phyloP scores from a whole-genome alignment of 2,797 vertebrate species.

The Microcaecilia unicolor region DNA sequence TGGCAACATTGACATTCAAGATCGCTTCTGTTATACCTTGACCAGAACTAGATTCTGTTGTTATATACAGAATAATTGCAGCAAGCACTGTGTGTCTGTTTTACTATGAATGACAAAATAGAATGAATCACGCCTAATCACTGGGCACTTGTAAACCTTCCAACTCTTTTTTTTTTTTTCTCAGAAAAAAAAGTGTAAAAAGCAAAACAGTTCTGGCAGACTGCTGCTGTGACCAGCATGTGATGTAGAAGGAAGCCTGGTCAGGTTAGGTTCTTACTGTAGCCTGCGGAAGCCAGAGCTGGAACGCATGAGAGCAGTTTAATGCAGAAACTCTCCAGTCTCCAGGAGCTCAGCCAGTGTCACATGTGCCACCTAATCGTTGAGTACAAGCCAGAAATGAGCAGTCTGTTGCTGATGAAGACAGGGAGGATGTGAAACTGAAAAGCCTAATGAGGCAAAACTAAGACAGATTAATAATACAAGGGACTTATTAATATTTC shows the following conservation, averaged over 20 bases:
- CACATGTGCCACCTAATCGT: slow-evolving; percentile 7
- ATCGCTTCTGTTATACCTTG: slow-evolving; percentile 18
- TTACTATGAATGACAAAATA: slow-evolving; percentile 42
- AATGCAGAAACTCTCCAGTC: slow-evolving; percentile 7
- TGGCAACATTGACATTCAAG: slow-evolving; percentile 10
- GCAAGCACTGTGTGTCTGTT: slow-evolving; percentile 42
- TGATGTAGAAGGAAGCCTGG: slow-evolving; percentile 11
- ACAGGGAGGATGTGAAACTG: too few species aligned
- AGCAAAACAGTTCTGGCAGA: slow-evolving; percentile 27
- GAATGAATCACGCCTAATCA: slow-evolving; percentile 38
- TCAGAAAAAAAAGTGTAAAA: slow-evolving; percentile 9
- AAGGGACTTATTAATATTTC: too few species aligned
- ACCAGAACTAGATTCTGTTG: slow-evolving; percentile 14
- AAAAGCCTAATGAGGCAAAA: too few species aligned
- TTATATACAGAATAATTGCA: slow-evolving; percentile 47
- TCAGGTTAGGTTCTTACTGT: slow-evolving; percentile 30
- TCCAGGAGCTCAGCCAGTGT: background rate
- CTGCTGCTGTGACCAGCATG: slow-evolving; percentile 29
- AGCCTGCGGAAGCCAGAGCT: slow-evolving; percentile 19
- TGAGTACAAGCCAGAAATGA: too few species aligned
- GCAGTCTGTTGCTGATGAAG: too few species aligned
- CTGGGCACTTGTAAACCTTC: slow-evolving; percentile 36
- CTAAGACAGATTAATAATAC: too few species aligned
- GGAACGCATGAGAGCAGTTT: slow-evolving; percentile 22
- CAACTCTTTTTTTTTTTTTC: slow-evolving; percentile 25